Evolutionary conservation across 2,797 vertebrate species (phyloP), one percentile per base, ranked within the genome.

Genomic region (Poecile montanus): DNA sequence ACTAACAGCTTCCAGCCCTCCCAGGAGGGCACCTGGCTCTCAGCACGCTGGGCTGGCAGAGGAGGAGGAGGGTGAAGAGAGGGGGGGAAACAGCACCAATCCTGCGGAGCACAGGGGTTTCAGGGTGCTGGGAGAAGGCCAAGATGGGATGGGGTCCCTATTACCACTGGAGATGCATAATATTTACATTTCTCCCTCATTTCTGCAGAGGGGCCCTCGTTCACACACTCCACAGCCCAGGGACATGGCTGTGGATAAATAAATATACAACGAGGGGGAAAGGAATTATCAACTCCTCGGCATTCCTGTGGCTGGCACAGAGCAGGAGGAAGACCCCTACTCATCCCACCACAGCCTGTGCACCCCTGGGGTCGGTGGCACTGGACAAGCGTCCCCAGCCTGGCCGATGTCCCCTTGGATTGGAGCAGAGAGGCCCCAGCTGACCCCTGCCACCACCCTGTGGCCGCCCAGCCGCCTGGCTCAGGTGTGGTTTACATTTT

Each of bases 1-100:
- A 6, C 94, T 95, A 95, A 96, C 91, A 96, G 96, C 96, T 95
- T n/a, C 80, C 94, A 95, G 95, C 90, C 89, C 58, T 96, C 95
- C 94, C 96, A 72, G 66, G 96, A 94, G 96, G 91, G 63, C 63
- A 22, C 26, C 57, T 17, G 2, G 93, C 93, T 90, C 81, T 73
- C 86, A 45, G 85, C 61, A 53, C 1, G 1, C 50, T 13, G 12
- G 79, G 83, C 56, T 36, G 53, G 85, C 2, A 4, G 42, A 75
- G 68, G 44, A 62, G 45, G 79, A 51, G 61, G 40, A 60, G 9
- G 12, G 17, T 47, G 16, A 58, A 50, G 45, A 42, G 27, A 36
- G 18, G 47, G 23, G 47, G 47, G 42, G 40, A 36, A 91, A n/a
- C 2, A 0, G 45, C 62, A 20, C 13, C 70, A 47, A 4, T 16